phyloP scores from a whole-genome alignment of 1,140 invertebrate genomes.

The Tetramorium parvispinum region DNA sequence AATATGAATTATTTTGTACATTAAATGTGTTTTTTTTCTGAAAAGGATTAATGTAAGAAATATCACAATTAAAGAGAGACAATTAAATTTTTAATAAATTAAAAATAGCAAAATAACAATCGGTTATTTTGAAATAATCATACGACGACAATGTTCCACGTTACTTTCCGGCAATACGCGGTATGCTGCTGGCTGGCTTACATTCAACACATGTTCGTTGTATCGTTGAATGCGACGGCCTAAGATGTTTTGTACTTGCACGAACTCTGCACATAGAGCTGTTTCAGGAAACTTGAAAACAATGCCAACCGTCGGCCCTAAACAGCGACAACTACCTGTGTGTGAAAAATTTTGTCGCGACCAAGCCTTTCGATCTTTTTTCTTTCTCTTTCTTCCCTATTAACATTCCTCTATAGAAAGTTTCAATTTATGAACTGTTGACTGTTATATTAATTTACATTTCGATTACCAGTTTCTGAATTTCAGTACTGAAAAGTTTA shows the following conservation, averaged over 20 bases:
- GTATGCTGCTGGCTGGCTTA: slow-evolving; percentile 7
- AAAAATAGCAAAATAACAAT: not conserved
- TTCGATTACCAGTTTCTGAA: not conserved
- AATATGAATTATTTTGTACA: not conserved
- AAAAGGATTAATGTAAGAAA: not conserved
- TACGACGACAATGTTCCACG: too few species aligned
- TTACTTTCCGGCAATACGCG: slow-evolving; percentile 11
- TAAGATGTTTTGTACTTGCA: slow-evolving; percentile 59
- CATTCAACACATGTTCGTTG: not conserved
- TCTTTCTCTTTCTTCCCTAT: not conserved
- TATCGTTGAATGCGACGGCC: slow-evolving; percentile 26
- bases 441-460: not conserved
- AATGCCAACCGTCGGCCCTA: slow-evolving; percentile 68
- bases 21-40: not conserved
- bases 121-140: not conserved
- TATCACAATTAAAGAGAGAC: not conserved
- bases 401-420: not conserved
- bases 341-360: not conserved
- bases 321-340: slow-evolving; percentile 60
- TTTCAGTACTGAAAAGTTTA: not conserved
- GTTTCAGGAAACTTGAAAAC: slow-evolving; percentile 77
- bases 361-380: not conserved
- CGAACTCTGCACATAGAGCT: slow-evolving; percentile 19
- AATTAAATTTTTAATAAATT: slow-evolving; percentile 2
- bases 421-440: not conserved